Percentiles rank a stretch among this genome's conserved stretches.
phyloP scores from a whole-genome alignment of 1,140 invertebrate species.

The Drosophila gunungcola region DNA sequence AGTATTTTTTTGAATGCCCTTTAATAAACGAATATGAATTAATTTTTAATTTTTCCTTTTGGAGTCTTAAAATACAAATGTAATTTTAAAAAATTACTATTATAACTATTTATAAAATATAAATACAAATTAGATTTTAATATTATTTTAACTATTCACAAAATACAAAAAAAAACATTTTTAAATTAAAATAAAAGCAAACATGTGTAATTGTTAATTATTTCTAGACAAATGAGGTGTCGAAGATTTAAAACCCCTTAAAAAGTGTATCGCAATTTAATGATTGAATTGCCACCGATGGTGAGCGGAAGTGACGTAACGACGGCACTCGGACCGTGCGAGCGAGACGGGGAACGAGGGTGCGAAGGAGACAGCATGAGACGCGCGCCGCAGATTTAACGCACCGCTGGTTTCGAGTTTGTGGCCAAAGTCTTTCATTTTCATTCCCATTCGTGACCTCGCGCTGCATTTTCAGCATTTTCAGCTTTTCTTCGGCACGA shows the following conservation, averaged over 20 bases:
- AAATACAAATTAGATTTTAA: too few relatives aligned
- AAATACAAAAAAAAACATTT: too few relatives aligned
- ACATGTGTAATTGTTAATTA: too few relatives aligned
- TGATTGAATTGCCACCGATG: neutral
- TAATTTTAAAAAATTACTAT: too few relatives aligned
- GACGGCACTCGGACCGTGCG: conserved; percentile 3
- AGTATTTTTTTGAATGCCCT: conserved; percentile 1
- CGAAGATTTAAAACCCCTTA: neutral
- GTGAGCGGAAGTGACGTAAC: conserved; percentile 63
- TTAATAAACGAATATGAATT: neutral
- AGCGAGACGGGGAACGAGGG: conserved; percentile 2
- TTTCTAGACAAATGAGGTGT: too few relatives aligned
- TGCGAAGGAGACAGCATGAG: conserved; percentile 2
- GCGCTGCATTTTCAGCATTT: conserved; percentile 67
- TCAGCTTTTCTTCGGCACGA: conserved; percentile 16
- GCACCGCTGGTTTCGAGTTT: conserved; percentile 65
- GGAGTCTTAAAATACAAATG: too few relatives aligned
- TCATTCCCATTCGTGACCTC: conserved; percentile 53
- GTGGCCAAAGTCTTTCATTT: conserved; percentile 77
- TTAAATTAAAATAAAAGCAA: too few relatives aligned
- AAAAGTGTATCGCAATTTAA: neutral
- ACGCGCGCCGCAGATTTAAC: conserved; percentile 55
- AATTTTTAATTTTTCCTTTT: too few relatives aligned
- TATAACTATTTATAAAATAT: too few relatives aligned
- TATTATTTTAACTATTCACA: too few relatives aligned